These are phyloP conservation scores for Patella caerulea DNA, from an alignment of 2,888 invertebrate species.

Conservation along the genomic window DNA sequence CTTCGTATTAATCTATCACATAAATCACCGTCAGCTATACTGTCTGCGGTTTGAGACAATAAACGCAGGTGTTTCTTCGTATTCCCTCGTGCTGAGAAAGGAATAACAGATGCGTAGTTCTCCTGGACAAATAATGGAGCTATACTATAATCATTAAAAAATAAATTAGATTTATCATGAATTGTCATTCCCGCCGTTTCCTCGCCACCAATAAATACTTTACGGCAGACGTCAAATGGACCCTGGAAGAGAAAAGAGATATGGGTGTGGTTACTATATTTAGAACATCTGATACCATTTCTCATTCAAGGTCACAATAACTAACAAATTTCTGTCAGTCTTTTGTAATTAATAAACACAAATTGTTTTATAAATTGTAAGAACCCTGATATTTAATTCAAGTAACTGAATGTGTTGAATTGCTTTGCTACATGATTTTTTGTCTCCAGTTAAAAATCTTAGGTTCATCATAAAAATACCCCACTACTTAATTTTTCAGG, in stretches of 20 bases:
- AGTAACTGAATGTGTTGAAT: too few relatives aligned
- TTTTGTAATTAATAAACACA: too few relatives aligned
- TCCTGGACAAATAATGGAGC: constrained; percentile 98
- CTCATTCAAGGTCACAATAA: too few relatives aligned
- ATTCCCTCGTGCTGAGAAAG: constrained; percentile 76
- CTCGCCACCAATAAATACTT: constrained; percentile 81
- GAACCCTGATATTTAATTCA: too few relatives aligned
- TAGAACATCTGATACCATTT: too few relatives aligned
- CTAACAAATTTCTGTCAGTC: too few relatives aligned
- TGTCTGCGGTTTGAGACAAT: constrained; percentile 86
- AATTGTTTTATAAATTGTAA: too few relatives aligned
- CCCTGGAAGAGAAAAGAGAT: constrained; percentile 75
- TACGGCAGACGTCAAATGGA: constrained; percentile 92
- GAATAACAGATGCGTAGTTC: constrained; percentile 89
- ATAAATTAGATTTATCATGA: constrained; percentile 88
- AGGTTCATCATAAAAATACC: too few relatives aligned
- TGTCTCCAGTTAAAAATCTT: too few relatives aligned
- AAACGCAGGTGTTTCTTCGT: constrained; percentile 77
- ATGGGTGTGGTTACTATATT: neutral
- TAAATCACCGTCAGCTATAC: constrained; percentile 88
- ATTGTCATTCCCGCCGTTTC: constrained; percentile 66
- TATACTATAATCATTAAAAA: constrained; percentile 97
- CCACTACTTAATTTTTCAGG: too few relatives aligned
- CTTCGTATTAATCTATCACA: constrained; percentile 86
- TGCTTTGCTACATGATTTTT: too few relatives aligned